A percentile compares a stretch with the other conserved stretches of the same genome.
Evolutionary conservation across 2,888 invertebrate genomes (phyloP).

Genomic region (Julus scanicus): DNA sequence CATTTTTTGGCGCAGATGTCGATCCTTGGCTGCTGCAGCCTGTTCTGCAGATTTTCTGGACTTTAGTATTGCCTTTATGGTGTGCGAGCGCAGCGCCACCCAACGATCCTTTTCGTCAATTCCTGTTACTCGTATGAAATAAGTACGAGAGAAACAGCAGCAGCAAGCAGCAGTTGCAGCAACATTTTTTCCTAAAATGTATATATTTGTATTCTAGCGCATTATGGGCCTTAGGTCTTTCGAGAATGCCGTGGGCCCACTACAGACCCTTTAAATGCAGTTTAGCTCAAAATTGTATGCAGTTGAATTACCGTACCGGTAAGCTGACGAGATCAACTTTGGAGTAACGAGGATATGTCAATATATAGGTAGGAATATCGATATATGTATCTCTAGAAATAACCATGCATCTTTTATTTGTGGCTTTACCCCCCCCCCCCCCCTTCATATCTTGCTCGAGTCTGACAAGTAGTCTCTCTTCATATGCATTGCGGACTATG

Average conservation of each 20-base stretch:
- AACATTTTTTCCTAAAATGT: neutral
- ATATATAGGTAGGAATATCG: slow-evolving; percentile 47
- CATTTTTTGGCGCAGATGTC: slow-evolving; percentile 4
- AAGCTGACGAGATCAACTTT: slow-evolving; percentile 16
- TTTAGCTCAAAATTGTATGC: slow-evolving; percentile 5
- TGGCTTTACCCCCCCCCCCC: neutral
- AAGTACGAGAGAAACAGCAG: neutral
- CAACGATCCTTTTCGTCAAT: neutral
- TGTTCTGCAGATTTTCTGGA: neutral
- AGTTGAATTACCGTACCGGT: neutral
- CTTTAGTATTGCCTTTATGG: slow-evolving; percentile 10
- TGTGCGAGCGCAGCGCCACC: neutral
- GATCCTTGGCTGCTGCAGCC: slow-evolving; percentile 33
- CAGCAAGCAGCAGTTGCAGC: neutral
- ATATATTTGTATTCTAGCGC: slow-evolving; percentile 47
- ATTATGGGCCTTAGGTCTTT: slow-evolving; percentile 37
- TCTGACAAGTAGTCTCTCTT: neutral
- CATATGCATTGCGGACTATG: neutral
- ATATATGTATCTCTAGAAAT: neutral
- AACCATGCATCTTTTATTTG: neutral
- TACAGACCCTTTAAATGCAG: slow-evolving; percentile 33
- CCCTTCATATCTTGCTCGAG: neutral
- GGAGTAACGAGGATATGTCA: slow-evolving; percentile 51
- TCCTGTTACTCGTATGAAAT: neutral
- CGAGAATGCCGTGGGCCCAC: slow-evolving; percentile 14